Base-by-base conservation (phyloP, 2,888 invertebrate genomes). In the Pammene fasciana region DNA sequence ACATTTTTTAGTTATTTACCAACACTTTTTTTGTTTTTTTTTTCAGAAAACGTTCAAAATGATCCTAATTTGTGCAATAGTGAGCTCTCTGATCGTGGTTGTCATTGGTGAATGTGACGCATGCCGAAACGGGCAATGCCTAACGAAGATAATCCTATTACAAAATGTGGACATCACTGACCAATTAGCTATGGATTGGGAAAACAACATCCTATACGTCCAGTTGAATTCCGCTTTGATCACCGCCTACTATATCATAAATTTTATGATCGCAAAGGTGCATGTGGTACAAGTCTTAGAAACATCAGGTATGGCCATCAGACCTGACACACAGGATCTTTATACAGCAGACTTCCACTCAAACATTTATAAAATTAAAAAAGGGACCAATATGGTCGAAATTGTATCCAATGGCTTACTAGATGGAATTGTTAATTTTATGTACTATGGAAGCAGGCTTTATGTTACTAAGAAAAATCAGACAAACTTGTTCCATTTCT, bases 141-240 rank as follows among this genome's bases (percentile, higher is more conserved):
- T 45, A 7, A 9, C 45, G 8, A 59, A 10, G 34, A 45, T 45
- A 26, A 26, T n/a, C 14, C 26, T 59, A 14, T 1, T 59, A n/a
- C 9, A 59, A 14, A 59, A 59, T 26, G 45, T 59, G 13, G 26
- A 59, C 11, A 14, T 59, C 59, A 59, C 59, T n/a, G 59, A 59
- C 34, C 59, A 59, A 11, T 6, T 59, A n/a, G 59, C 59, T 14
- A 59, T 45, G 5, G 59, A 59, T 34, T 59, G 59, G 59, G 10
- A 4, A 0, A 18, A 45, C n/a, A 59, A 59, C 34, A 59, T 59
- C n/a, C 26, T 59, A n/a, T 59, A 59, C 59, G 45, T 26, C 13
- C 59, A 59, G 45, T 26, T 59, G 6, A 59, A 59, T 34, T 34
- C 45, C 6, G 26, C 45, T 34, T n/a, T 59, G 6, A 59, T 45